Evolutionary conservation across 2,888 invertebrate species (phyloP).

Genomic region (Drosophila birchii): DNA sequence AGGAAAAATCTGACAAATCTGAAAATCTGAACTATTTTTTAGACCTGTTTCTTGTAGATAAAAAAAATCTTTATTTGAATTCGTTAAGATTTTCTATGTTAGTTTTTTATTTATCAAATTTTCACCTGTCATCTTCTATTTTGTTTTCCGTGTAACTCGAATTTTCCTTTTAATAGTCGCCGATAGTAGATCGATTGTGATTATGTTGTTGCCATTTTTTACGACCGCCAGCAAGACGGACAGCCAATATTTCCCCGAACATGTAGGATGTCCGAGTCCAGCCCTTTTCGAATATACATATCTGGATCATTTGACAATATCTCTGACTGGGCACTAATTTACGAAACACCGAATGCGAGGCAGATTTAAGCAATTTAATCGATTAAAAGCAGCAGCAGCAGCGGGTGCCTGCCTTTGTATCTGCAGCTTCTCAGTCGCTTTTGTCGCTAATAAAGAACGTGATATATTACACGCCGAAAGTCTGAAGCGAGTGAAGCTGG

Average conservation of each 20-base stretch:
- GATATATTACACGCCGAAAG: slow-evolving; percentile 74
- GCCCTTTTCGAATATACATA: slow-evolving; percentile 15
- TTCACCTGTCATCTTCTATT: background rate
- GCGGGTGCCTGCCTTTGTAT: slow-evolving; percentile 63
- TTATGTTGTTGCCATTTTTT: slow-evolving; percentile 75
- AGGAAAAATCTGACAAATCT: too few relatives aligned
- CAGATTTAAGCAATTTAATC: slow-evolving; percentile 65
- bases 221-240: slow-evolving; percentile 59
- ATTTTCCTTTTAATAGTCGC: slow-evolving; percentile 60
- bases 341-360: slow-evolving; percentile 69
- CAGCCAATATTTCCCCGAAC: slow-evolving; percentile 42
- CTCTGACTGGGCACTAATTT: slow-evolving; percentile 68
- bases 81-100: too few relatives aligned
- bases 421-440: slow-evolving; percentile 1
- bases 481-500: slow-evolving; percentile 7
- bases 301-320: slow-evolving; percentile 36
- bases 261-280: slow-evolving; percentile 13
- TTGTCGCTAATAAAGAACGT: slow-evolving; percentile 78
- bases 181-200: slow-evolving; percentile 66
- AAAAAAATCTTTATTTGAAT: too few relatives aligned
- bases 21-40: too few relatives aligned
- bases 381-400: slow-evolving; percentile 68
- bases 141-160: background rate
- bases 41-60: too few relatives aligned
- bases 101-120: too few relatives aligned